Evolutionary conservation across 2,888 invertebrate genomes (phyloP).

Genomic region (Lasioglossum morio): DNA sequence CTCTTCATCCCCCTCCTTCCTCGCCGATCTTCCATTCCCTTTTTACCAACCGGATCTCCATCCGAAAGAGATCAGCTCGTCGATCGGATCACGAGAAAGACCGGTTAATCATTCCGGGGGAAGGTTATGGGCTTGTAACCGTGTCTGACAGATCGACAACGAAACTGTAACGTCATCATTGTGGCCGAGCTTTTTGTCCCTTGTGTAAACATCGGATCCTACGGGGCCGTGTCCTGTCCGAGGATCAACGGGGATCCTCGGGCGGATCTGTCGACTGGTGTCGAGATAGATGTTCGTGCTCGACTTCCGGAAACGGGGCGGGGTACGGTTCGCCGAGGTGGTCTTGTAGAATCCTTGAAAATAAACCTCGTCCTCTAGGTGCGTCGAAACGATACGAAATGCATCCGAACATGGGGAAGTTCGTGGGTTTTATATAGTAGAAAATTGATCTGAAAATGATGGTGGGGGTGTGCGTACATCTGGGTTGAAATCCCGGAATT

Average conservation of each 20-base stretch:
- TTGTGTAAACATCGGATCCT: slow-evolving; percentile 64
- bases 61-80: slow-evolving; percentile 49
- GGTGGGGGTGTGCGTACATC: neutral
- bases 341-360: neutral
- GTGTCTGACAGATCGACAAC: slow-evolving; percentile 68
- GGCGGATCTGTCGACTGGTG: slow-evolving; percentile 10
- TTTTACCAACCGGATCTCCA: slow-evolving; percentile 46
- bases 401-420: neutral
- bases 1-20: slow-evolving; percentile 13
- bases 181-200: slow-evolving; percentile 65
- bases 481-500: neutral
- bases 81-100: slow-evolving; percentile 59
- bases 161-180: slow-evolving; percentile 75
- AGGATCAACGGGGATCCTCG: slow-evolving; percentile 48
- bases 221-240: slow-evolving; percentile 29
- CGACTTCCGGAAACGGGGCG: slow-evolving; percentile 12
- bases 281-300: slow-evolving; percentile 29
- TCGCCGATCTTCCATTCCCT: slow-evolving; percentile 30
- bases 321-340: neutral
- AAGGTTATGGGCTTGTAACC: slow-evolving; percentile 63
- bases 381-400: neutral
- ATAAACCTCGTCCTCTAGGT: neutral
- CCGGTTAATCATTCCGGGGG: slow-evolving; percentile 71
- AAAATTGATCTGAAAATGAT: neutral
- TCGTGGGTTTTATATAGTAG: neutral